Base-by-base conservation (phyloP, 2,113 vertebrate genomes). In the Caracal caracal region DNA sequence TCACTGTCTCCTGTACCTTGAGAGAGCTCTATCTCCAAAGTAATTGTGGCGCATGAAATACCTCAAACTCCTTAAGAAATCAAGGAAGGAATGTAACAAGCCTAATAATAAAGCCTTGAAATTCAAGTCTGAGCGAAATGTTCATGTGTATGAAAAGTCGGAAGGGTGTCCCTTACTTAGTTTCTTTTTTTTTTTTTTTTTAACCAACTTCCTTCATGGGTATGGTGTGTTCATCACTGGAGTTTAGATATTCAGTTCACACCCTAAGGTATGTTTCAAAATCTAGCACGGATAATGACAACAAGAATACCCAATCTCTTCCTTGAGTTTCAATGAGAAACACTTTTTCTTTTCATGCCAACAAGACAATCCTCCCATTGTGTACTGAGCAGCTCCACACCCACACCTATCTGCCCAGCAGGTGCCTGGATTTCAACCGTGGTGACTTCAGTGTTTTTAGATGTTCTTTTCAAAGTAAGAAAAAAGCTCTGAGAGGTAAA, bases 281-380 rank as follows among this genome's bases (percentile, higher is more conserved):
- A 81, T 75, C 28, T 63, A 90, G 17, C 10, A 53, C 53, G 80
- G 26, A 78, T 88, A 97, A 95, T 95, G 91, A 90, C 10, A 90
- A 92, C 59, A 93, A 95, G 59, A 49, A 68, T 37, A 75, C 17
- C 37, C 83, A 86, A 75, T 65, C 33, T 90, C 85, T 79, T 90
- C 76, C 65, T 87, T 76, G 63, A 75, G 56, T 90, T 86, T 96
- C 93, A 97, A 24, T 43, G 80, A 65, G 68, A 93, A 95, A 68
- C 63, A 66, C 65, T 78, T 78, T 90, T 91, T 40, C 82, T 93
- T 92, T 95, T 82, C 37, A 68, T n/a, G 33, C 80, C 83, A 96
- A 12, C 65, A 47, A 96, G 89, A 97, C 90, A 97, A 95, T 84
- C 70, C 15, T 73, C 76, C 61, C 35, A 93, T 88, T 95, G 87